These are phyloP conservation scores for Physocephala rufipes DNA, from an alignment of 2,888 invertebrate species.

Conservation along the genomic window DNA sequence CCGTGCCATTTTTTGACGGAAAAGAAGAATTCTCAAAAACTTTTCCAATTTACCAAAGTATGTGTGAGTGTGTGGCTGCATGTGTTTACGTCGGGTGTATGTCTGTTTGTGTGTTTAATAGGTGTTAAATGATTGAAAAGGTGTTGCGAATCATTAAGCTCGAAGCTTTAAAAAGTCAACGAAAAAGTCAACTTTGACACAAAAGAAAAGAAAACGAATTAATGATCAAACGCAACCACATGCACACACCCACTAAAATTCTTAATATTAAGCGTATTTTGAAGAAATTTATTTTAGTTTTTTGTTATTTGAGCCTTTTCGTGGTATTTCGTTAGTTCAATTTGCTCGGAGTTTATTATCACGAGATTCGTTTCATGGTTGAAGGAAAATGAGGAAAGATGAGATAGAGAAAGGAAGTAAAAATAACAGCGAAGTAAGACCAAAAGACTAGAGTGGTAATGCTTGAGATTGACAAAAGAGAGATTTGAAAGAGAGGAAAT, in stretches of 20 bases:
- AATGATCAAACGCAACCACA: not conserved
- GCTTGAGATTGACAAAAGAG: not conserved
- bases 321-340: too few species aligned
- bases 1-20: not conserved
- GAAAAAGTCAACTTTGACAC: constrained; percentile 5
- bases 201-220: not conserved
- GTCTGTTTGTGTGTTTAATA: constrained; percentile 18
- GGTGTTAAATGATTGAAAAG: constrained; percentile 15
- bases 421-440: too few species aligned
- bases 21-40: not conserved
- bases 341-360: constrained; percentile 4
- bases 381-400: not conserved
- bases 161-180: constrained; percentile 21
- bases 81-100: too few species aligned
- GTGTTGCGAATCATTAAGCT: constrained; percentile 27
- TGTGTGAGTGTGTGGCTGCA: constrained; percentile 8
- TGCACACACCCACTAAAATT: not conserved
- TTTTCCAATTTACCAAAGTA: not conserved
- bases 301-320: not conserved
- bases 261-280: not conserved
- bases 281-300: too few species aligned
- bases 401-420: too few species aligned
- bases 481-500: not conserved
- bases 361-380: constrained; percentile 5
- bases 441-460: too few species aligned